These are phyloP conservation scores for Acleris literana DNA, from an alignment of 2,888 invertebrate species.

Conservation along the genomic window DNA sequence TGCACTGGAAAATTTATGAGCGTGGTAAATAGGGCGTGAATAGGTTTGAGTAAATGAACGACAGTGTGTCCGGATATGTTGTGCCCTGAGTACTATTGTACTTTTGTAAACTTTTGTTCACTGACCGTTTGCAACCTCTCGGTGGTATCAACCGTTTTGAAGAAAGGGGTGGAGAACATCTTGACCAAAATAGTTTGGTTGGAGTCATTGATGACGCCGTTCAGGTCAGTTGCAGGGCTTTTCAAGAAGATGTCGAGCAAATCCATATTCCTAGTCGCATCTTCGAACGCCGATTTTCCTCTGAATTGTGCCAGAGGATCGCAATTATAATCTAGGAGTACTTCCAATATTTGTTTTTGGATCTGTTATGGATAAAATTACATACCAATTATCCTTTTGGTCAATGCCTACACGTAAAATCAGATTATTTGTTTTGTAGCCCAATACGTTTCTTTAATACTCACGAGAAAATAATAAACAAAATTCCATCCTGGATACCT, in stretches of 20 bases:
- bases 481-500: no score
- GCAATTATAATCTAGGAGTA: conserved; percentile 63
- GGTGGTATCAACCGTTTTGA: conserved; percentile 48
- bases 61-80: no score
- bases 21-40: no score
- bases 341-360: conserved; percentile 51
- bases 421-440: no score
- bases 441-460: no score
- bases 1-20: no score
- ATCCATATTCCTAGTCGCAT: conserved; percentile 51
- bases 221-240: conserved; percentile 58
- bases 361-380: conserved; percentile 47
- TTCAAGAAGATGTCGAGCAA: conserved; percentile 62
- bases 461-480: no score
- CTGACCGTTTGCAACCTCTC: conserved; percentile 59
- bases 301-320: conserved; percentile 54
- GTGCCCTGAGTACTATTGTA: no score
- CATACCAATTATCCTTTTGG: no score
- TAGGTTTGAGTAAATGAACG: no score
- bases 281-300: conserved; percentile 62
- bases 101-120: neutral
- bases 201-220: conserved; percentile 59
- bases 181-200: conserved; percentile 67
- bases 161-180: conserved; percentile 61
- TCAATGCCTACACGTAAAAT: no score